A percentile compares a stretch with the other conserved stretches of the same genome.
These are phyloP conservation scores for Gallinago undulata DNA, from an alignment of 2,113 vertebrate species.

Conservation along the genomic window DNA sequence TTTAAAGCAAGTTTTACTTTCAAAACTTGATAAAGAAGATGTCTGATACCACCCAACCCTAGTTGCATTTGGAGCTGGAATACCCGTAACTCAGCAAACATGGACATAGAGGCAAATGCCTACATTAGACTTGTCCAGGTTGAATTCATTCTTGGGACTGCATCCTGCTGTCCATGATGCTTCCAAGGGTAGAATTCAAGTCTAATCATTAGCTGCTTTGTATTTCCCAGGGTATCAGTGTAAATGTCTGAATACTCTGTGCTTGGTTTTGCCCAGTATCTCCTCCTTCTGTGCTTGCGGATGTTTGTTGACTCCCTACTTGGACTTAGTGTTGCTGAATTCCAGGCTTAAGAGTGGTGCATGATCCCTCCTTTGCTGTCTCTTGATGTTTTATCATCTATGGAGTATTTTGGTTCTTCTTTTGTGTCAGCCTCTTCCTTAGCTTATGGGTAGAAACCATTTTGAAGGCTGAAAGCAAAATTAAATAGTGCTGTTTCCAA, in stretches of 20 bases:
- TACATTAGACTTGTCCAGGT: background rate
- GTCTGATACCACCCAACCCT: background rate
- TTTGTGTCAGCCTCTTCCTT: constrained; percentile 37
- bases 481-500: background rate
- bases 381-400: constrained; percentile 35
- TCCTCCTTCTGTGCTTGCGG: constrained; percentile 25
- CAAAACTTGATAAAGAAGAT: background rate
- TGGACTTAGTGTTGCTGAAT: background rate
- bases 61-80: background rate
- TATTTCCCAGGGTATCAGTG: background rate
- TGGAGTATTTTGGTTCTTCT: background rate
- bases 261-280: background rate
- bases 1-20: background rate
- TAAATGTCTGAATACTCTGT: background rate
- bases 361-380: constrained; percentile 10
- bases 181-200: background rate
- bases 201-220: background rate
- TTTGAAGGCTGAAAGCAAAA: background rate
- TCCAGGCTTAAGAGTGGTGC: background rate
- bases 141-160: background rate
- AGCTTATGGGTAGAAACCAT: constrained; percentile 3
- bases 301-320: background rate
- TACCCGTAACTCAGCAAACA: accelerated
- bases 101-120: background rate
- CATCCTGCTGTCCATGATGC: background rate